Base-by-base conservation (phyloP, 2,888 invertebrate genomes). In the Zeuzera pyrina region DNA sequence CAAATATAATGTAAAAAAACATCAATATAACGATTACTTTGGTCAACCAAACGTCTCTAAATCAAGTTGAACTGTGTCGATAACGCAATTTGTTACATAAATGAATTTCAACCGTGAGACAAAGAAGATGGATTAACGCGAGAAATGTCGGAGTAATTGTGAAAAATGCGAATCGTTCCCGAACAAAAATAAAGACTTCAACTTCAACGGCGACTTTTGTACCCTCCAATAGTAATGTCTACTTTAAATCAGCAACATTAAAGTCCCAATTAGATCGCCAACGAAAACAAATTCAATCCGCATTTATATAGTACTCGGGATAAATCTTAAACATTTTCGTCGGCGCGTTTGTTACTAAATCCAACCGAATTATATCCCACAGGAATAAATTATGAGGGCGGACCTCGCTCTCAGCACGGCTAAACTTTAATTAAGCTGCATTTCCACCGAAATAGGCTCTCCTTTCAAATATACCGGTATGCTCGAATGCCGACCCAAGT, bases 141-240 rank as follows among this genome's bases (percentile, higher is more conserved):
- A 55, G n/a, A 68, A 74, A 73, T 60, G 72, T 76, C 76, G 68
- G 58, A 73, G 76, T 78, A 79, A 79, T 78, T 79, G 79, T 74
- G 78, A 79, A 78, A 76, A 79, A 78, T 78, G 78, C 44, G 74
- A 61, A 64, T 63, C 66, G 59, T 57, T 64, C 52, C 57, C 47
- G 43, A 49, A 48, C 52, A 58, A 58, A 67, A 65, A 66, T 64
- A 68, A 70, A 69, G 64, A 62, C 54, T 61, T 54, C 46, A 53
- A 53, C 43, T 34, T 41, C 44, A 42, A 47, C 43, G 47, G 36
- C 42, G 41, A 50, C 36, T 27, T 29, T n/a, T n/a, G n/a, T n/a
- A n/a, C n/a, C n/a, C n/a, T n/a, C n/a, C n/a, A n/a, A n/a, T n/a
- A n/a, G n/a, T n/a, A n/a, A n/a, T n/a, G n/a, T n/a, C n/a, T n/a